Conservation (phyloP, 2,113 vertebrate genomes). For the Serinus canaria region DNA sequence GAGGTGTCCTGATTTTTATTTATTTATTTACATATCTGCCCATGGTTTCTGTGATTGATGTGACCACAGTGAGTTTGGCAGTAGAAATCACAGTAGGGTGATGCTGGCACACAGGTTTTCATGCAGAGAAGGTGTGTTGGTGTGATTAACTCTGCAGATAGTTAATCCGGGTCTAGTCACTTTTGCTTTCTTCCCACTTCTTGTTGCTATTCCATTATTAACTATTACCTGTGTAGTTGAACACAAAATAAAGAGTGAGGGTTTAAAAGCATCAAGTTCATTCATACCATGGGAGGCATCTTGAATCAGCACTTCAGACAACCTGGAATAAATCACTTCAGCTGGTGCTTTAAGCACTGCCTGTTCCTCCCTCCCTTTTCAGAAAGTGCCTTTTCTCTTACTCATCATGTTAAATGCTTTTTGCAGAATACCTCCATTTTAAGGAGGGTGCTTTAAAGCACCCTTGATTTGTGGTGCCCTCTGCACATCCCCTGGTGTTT, state of each 20-base stretch:
- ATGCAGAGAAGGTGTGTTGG: not conserved
- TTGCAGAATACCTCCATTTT: not conserved
- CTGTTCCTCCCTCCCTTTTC: not conserved
- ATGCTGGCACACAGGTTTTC: not conserved
- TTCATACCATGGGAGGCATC: not conserved
- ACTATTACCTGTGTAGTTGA: not conserved
- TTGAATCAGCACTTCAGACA: not conserved
- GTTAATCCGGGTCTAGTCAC: not conserved
- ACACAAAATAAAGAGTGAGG: not conserved
- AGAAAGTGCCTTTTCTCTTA: not conserved
- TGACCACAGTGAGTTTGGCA: not conserved
- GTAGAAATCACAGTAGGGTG: not conserved
- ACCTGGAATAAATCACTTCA: not conserved
- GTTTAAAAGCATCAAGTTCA: not conserved
- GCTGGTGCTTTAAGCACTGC: not conserved
- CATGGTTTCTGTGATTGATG: not conserved
- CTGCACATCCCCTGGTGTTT: rapidly evolving
- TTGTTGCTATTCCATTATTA: not conserved
- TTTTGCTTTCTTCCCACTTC: not conserved
- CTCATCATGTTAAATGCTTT: rapidly evolving
- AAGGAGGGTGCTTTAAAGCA: not conserved
- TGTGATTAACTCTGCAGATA: not conserved
- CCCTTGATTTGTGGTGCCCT: not conserved
- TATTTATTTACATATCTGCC: not conserved
- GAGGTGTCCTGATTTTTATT: not conserved